Conservation (phyloP, 2,888 invertebrate species). For the Philhelius pedissequus region DNA sequence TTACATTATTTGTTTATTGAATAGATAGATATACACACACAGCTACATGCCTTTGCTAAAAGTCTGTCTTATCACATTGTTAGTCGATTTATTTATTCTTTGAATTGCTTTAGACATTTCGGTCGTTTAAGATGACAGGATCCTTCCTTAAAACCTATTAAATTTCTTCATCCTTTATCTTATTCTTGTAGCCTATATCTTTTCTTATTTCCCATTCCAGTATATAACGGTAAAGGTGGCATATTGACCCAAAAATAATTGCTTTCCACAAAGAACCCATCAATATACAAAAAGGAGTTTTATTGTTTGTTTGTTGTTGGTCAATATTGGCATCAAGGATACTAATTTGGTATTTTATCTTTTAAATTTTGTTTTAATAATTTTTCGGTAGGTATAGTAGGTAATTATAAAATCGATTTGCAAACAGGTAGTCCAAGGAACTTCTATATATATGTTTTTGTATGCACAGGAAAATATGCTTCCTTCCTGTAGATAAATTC, state of each 20-base stretch:
- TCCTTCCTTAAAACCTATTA: background rate
- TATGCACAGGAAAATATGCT: background rate
- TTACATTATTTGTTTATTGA: background rate
- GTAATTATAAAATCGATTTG: too few species aligned
- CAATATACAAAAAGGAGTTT: background rate
- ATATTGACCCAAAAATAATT: conserved; percentile 27
- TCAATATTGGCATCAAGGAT: background rate
- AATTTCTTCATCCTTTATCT: background rate
- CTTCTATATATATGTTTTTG: background rate
- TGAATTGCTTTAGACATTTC: background rate
- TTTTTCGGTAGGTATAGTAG: too few species aligned
- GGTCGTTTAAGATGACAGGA: background rate
- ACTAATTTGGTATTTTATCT: too few species aligned
- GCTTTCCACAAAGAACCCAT: background rate
- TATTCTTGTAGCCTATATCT: background rate
- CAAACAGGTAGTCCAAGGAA: background rate
- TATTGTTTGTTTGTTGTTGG: background rate
- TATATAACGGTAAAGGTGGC: too few species aligned
- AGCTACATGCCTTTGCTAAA: background rate
- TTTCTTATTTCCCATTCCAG: background rate
- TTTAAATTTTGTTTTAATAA: too few species aligned
- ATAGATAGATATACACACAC: background rate
- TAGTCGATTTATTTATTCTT: background rate
- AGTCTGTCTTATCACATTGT: background rate
- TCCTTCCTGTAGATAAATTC: background rate